A percentile compares a stretch with the other conserved stretches of the same genome.
Conservation (phyloP, 1,140 invertebrate species). For the Phocides pigmalion region DNA sequence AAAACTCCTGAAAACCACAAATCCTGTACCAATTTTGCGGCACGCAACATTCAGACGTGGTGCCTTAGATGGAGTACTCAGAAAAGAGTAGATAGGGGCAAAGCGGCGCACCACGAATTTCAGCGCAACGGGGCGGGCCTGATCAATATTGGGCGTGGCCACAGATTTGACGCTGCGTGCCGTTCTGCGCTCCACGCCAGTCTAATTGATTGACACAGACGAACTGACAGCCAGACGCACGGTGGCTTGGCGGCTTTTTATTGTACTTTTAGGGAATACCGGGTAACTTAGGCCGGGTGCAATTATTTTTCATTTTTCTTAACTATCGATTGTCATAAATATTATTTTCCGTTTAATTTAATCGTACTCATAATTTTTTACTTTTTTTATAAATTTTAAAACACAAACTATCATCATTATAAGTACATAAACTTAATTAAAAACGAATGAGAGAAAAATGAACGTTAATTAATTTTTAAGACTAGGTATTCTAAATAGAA, state of each 20-base stretch:
- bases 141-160: slow-evolving; percentile 73
- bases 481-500: no score
- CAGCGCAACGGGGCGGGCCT: slow-evolving; percentile 66
- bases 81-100: slow-evolving; percentile 56
- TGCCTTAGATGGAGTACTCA: slow-evolving; percentile 46
- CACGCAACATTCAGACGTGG: slow-evolving; percentile 33
- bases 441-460: no score
- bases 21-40: slow-evolving; percentile 9
- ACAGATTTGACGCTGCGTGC: slow-evolving; percentile 69
- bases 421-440: no score
- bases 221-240: slow-evolving; percentile 69
- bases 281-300: slow-evolving; percentile 36
- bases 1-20: slow-evolving; percentile 26
- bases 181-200: slow-evolving; percentile 60
- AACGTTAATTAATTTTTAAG: no score
- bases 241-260: slow-evolving; percentile 70
- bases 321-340: neutral
- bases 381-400: no score
- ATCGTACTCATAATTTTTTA: no score
- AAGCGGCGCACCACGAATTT: slow-evolving; percentile 59
- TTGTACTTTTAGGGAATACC: slow-evolving; percentile 60
- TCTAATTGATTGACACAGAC: slow-evolving; percentile 79
- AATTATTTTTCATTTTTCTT: slow-evolving; percentile 2
- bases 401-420: no score
- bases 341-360: no score